These are phyloP conservation scores for Eupithecia centaureata DNA, from an alignment of 2,888 invertebrate genomes.

Conservation along the genomic window DNA sequence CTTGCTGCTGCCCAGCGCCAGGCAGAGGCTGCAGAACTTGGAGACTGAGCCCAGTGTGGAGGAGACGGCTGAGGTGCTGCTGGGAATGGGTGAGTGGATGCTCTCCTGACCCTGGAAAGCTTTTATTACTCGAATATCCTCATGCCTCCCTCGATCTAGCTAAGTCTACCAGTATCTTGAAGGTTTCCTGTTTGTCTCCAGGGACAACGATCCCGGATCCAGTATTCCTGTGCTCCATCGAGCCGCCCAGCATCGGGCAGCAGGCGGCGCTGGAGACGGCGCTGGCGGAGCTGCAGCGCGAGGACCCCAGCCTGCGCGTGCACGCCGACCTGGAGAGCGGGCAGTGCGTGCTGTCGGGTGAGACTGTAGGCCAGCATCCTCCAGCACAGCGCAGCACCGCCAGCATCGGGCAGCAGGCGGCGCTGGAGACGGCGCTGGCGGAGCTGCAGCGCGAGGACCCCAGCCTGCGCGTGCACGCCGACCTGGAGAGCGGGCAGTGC, in stretches of 20 bases:
- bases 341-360: slow-evolving; percentile 92
- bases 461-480: slow-evolving; percentile 89
- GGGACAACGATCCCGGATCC: slow-evolving; percentile 94
- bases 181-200: slow-evolving; percentile 16
- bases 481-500: slow-evolving; percentile 93
- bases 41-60: slow-evolving; percentile 56
- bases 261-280: slow-evolving; percentile 92
- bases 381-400: slow-evolving; percentile 87
- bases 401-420: slow-evolving; percentile 85
- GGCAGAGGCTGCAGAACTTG: slow-evolving; percentile 57
- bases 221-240: slow-evolving; percentile 98
- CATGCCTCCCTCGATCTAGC: background rate
- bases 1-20: slow-evolving; percentile 65
- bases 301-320: slow-evolving; percentile 96
- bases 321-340: slow-evolving; percentile 90
- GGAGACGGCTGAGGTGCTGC: slow-evolving; percentile 63
- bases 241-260: slow-evolving; percentile 91
- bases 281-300: slow-evolving; percentile 90
- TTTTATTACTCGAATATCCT: background rate
- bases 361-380: slow-evolving; percentile 58
- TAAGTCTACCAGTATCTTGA: background rate
- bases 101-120: background rate
- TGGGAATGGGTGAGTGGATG: slow-evolving; percentile 68
- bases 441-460: slow-evolving; percentile 94
- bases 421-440: slow-evolving; percentile 91